Percentiles rank a stretch among this genome's conserved stretches.
These are phyloP conservation scores for Ips typographus DNA, from an alignment of 1,140 invertebrate species.

Conservation along the genomic window DNA sequence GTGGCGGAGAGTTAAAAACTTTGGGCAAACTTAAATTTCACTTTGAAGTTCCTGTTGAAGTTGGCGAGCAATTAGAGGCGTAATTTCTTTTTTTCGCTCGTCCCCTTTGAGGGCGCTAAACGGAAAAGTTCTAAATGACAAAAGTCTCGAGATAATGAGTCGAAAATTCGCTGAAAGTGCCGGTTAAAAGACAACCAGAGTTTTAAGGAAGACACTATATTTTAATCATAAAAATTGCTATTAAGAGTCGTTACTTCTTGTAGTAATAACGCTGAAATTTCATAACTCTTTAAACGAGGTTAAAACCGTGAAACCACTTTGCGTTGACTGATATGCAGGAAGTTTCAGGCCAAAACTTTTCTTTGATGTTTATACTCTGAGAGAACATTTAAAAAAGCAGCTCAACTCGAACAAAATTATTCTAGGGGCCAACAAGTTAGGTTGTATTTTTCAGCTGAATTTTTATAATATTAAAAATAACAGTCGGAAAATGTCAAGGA, in stretches of 20 bases:
- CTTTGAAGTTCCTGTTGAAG: conserved; percentile 25
- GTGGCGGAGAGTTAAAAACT: conserved; percentile 20
- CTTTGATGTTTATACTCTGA: not conserved
- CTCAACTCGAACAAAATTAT: no score
- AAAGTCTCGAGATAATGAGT: conserved; percentile 21
- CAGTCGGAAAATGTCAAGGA: no score
- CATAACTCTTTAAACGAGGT: conserved; percentile 1
- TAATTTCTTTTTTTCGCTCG: conserved; percentile 13
- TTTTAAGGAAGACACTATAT: no score
- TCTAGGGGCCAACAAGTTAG: no score
- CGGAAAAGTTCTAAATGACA: conserved; percentile 26
- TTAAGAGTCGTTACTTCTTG: no score
- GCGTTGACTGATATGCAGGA: not conserved
- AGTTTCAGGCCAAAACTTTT: not conserved
- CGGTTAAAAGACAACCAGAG: not conserved
- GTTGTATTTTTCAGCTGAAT: no score
- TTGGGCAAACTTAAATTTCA: conserved; percentile 23
- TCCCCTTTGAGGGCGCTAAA: conserved; percentile 14
- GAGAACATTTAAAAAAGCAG: no score
- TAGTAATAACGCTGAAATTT: no score
- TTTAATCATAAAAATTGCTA: no score
- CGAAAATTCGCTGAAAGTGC: conserved; percentile 13
- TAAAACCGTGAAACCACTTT: not conserved
- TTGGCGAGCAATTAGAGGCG: conserved; percentile 14
- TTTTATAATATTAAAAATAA: no score